Evolutionary conservation across 37 sponge, comb jelly and placozoan genomes (phyloP).

Genomic region (Diacarnus erythraeanus): DNA sequence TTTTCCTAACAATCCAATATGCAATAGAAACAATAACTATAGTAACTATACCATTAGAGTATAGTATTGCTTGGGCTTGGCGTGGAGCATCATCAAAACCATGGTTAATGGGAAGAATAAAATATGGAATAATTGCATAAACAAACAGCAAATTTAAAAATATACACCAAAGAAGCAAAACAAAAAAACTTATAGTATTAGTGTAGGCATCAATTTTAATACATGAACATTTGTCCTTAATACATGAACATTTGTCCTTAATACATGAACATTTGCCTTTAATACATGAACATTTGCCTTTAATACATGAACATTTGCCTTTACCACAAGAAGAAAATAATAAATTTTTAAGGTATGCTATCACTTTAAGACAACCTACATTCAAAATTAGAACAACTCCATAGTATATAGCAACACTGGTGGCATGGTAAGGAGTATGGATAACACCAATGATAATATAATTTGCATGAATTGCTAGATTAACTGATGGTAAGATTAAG

Average conservation of each 20-base stretch:
- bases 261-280: too few species aligned
- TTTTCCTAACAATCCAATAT: too few species aligned
- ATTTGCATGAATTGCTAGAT: not conserved
- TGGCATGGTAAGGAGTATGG: not conserved
- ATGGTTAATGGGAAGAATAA: not conserved
- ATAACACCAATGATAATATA: not conserved
- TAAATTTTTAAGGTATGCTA: too few species aligned
- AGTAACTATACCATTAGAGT: not conserved
- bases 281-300: too few species aligned
- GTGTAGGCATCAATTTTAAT: too few species aligned
- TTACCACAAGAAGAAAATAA: too few species aligned
- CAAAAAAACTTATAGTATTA: too few species aligned
- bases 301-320: too few species aligned
- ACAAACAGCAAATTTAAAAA: not conserved
- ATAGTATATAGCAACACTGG: not conserved
- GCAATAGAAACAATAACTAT: too few species aligned
- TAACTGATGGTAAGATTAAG: not conserved
- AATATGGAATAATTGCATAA: not conserved
- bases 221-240: too few species aligned
- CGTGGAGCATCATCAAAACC: conserved; percentile 3
- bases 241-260: too few species aligned
- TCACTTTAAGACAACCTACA: too few species aligned
- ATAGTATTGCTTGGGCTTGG: not conserved
- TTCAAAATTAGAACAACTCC: not conserved
- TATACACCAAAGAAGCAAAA: not conserved